Conservation (phyloP, 1,140 invertebrate species). For the Penaeus japonicus region DNA sequence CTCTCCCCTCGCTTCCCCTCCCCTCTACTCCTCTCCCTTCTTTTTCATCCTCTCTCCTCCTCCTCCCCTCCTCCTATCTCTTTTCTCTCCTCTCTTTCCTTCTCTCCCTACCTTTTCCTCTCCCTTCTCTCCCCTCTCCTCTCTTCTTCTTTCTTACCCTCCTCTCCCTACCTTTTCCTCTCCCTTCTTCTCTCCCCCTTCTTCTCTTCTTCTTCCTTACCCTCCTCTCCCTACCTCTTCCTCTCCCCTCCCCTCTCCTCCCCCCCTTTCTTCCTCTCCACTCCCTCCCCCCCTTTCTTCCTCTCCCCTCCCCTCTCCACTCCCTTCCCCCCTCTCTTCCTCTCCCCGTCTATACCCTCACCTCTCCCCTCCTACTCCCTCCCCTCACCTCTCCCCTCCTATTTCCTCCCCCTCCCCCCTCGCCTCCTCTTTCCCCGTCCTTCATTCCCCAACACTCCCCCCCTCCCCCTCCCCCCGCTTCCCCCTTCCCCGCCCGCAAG, state of each 20-base stretch:
- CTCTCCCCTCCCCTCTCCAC: too few species aligned
- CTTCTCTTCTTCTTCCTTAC: neutral
- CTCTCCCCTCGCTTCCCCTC: neutral
- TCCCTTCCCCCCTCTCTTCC: too few species aligned
- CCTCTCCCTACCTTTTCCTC: neutral
- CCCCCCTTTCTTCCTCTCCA: neutral
- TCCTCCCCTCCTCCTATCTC: neutral
- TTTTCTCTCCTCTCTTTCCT: neutral
- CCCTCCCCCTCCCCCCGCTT: too few species aligned
- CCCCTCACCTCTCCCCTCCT: too few species aligned
- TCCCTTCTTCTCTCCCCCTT: neutral
- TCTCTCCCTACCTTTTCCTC: neutral
- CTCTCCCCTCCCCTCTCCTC: neutral
- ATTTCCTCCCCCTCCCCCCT: too few species aligned
- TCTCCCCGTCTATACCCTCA: too few species aligned
- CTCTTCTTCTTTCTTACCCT: neutral
- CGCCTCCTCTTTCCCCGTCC: too few species aligned
- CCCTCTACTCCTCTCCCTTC: neutral
- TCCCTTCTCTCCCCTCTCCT: neutral
- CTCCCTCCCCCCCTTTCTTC: too few species aligned
- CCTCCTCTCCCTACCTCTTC: neutral
- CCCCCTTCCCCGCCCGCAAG: too few species aligned
- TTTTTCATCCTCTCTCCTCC: neutral
- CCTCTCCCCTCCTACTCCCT: too few species aligned
- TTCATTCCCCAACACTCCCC: too few species aligned